phyloP scores from a whole-genome alignment of 2,113 vertebrate genomes.

The Gulo gulo region DNA sequence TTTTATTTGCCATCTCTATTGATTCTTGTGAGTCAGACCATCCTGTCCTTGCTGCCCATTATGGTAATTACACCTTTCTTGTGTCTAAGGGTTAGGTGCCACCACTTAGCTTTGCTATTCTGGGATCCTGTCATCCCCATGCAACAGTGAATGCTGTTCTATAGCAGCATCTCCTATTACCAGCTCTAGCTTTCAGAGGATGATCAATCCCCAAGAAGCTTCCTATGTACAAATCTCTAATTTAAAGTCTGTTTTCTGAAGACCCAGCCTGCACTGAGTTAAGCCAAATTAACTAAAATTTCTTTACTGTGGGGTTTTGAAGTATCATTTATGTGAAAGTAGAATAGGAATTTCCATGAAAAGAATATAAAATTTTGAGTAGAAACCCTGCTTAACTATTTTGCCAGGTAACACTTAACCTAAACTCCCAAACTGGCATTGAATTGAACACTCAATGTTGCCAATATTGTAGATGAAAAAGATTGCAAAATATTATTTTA shows the following conservation, averaged over 20 bases:
- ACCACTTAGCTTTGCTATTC: background rate
- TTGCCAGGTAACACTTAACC: background rate
- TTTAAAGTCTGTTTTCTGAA: background rate
- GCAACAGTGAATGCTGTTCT: background rate
- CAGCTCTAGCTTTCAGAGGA: background rate
- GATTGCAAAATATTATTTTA: background rate
- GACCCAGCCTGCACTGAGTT: background rate
- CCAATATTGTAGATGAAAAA: background rate
- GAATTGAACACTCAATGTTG: background rate
- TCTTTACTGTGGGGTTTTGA: background rate
- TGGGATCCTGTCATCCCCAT: background rate
- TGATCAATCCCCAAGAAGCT: background rate
- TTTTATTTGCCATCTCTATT: background rate
- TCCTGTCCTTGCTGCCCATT: background rate
- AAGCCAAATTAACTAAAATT: background rate
- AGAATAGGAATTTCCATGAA: background rate
- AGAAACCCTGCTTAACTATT: background rate
- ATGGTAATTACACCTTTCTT: background rate
- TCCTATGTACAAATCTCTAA: background rate
- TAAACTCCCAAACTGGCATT: background rate
- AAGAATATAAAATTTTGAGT: background rate
- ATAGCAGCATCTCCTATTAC: background rate
- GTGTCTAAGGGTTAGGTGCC: background rate
- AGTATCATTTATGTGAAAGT: background rate
- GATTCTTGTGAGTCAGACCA: background rate